These are phyloP conservation scores for Desmophyllum pertusum DNA, from an alignment of 92 coral and sea anemone genomes.

Conservation along the genomic window DNA sequence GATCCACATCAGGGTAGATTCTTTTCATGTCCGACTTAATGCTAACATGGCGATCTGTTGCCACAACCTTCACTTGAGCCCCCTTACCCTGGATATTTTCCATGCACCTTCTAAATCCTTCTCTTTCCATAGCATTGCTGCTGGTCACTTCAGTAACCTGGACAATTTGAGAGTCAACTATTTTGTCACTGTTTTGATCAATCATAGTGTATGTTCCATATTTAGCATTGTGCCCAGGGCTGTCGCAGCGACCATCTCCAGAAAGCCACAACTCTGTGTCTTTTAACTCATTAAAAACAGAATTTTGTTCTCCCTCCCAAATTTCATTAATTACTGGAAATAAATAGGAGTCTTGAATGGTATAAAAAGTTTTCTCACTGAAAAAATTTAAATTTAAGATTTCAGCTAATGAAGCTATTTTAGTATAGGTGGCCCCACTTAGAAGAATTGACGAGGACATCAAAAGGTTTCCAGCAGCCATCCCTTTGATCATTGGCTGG, in stretches of 20 bases:
- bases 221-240: constrained; percentile 62
- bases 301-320: constrained; percentile 34
- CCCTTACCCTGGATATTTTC: constrained; percentile 28
- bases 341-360: constrained; percentile 18
- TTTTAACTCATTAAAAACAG: constrained; percentile 9
- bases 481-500: constrained; percentile 46
- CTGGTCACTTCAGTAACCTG: constrained; percentile 61
- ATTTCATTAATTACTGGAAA: constrained; percentile 57
- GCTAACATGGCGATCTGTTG: constrained; percentile 47
- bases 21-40: constrained; percentile 44
- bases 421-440: constrained; percentile 10
- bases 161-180: not conserved
- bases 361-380: constrained; percentile 32
- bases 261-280: constrained; percentile 24
- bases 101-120: constrained; percentile 48
- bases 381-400: constrained; percentile 4
- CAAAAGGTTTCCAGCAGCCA: constrained; percentile 55
- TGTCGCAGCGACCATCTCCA: constrained; percentile 65
- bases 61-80: constrained; percentile 22
- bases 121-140: constrained; percentile 66
- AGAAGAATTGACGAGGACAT: constrained; percentile 26
- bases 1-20: constrained; percentile 27
- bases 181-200: not conserved
- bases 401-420: not conserved
- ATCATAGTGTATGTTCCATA: constrained; percentile 59